Evolutionary conservation across 2,888 invertebrate species (phyloP), one percentile per base, ranked within the genome.

Genomic region (Cryptocephalus primarius): DNA sequence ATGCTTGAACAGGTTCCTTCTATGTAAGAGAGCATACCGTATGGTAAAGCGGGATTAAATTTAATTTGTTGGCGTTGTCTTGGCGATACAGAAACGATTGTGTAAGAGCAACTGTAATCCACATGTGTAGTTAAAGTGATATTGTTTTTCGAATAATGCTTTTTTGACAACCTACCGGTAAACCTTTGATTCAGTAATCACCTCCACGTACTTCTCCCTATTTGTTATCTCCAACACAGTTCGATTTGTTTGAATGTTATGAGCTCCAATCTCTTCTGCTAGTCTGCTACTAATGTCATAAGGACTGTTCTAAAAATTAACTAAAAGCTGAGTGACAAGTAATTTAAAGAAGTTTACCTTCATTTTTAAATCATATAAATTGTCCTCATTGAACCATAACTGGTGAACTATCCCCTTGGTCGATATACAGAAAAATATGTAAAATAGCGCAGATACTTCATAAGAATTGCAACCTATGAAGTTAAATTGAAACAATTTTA

Each of bases 381-480:
- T 57, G 9, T 46, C 47, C 34, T 51, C 50, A 34, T 47, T 48
- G 41, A 48, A 55, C 42, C 48, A 34, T 38, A 60, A 39, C 32
- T 59, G 58, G 31, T 55, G 49, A 44, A 42, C 42, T 9, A 58
- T 54, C 11, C 60, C 60, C 32, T 52, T 51, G 9, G 59, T 57
- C 11, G 62, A 59, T 44, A 60, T 58, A 36, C 62, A 63, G 33
- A 56, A 57, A 36, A 58, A 56, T 41, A 64, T 48, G 49, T 62
- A 65, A 48, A 60, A 63, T 44, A 59, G 47, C 8, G 60, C 54
- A 2, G 60, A 55, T 31, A 63, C 53, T 41, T 61, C 48, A 2
- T 48, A 49, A 2, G 61, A 43, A 42, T 55, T 54, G 1, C 60
- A 50, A 31, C 65, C 63, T 63, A 44, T 44, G 51, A 55, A 44